phyloP scores from a whole-genome alignment of 2,113 vertebrate genomes.

The Crotalus viridis region DNA sequence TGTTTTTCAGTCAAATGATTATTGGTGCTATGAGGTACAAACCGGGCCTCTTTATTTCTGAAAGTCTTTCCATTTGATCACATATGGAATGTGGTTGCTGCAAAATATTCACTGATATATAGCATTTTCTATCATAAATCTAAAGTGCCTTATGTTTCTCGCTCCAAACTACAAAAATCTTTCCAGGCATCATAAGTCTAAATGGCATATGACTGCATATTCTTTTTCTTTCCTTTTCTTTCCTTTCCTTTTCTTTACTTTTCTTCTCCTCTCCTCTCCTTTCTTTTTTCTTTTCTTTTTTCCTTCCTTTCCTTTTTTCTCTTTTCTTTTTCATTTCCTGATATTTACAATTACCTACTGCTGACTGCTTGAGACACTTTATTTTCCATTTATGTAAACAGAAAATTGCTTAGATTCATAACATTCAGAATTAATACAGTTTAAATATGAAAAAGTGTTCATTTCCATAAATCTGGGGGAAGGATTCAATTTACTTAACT shows the following conservation, averaged over 20 bases:
- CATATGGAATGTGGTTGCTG: neutral
- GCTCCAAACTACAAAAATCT: neutral
- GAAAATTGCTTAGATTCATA: neutral
- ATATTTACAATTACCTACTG: neutral
- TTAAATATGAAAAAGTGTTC: neutral
- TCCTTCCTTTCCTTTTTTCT: neutral
- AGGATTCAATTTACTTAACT: neutral
- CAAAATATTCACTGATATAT: neutral
- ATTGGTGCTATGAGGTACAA: neutral
- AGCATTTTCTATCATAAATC: neutral
- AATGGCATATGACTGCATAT: neutral
- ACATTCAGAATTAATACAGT: neutral
- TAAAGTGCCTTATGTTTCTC: neutral
- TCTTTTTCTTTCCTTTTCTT: neutral
- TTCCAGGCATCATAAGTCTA: neutral
- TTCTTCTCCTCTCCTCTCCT: neutral
- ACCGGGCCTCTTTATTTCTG: neutral
- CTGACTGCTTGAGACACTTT: neutral
- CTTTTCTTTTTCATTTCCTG: neutral
- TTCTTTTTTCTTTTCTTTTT: too few species aligned
- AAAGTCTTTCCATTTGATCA: neutral
- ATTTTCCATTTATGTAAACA: neutral
- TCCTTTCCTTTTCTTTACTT: neutral
- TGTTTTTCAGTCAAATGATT: constrained; percentile 20
- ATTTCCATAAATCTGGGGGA: neutral